Evolutionary conservation across 2,888 invertebrate genomes (phyloP).

Genomic region (Barypeithes pellucidus): DNA sequence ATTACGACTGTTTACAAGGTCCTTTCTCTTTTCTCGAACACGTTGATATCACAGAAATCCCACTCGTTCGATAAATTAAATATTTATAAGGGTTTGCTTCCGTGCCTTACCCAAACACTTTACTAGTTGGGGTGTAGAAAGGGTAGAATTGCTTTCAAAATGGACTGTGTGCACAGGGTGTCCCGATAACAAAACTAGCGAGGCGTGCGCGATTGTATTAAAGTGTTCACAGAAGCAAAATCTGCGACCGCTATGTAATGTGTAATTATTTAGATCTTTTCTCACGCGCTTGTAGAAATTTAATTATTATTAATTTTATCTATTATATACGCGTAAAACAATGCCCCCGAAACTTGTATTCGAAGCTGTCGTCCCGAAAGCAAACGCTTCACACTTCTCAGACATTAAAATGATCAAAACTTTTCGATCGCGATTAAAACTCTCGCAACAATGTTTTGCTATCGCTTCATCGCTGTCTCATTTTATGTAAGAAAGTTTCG

Average conservation of each 20-base stretch:
- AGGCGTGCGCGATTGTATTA: too few species aligned
- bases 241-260: too few species aligned
- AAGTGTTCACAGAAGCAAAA: too few species aligned
- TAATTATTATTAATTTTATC: too few species aligned
- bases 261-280: too few species aligned
- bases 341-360: too few species aligned
- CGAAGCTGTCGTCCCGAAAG: too few species aligned
- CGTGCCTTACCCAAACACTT: neutral
- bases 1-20: neutral
- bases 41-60: neutral
- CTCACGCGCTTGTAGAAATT: too few species aligned
- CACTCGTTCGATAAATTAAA: neutral
- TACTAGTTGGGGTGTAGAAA: neutral
- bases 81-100: conserved; percentile 11
- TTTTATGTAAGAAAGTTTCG: conserved; percentile 4
- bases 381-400: too few species aligned
- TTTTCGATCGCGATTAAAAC: neutral
- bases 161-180: neutral
- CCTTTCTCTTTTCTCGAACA: neutral
- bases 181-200: too few species aligned
- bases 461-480: neutral
- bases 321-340: too few species aligned
- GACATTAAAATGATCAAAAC: neutral
- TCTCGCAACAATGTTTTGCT: neutral
- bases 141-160: neutral